phyloP scores from a whole-genome alignment of 2,113 vertebrate genomes.

The Nyctereutes procyonoides region DNA sequence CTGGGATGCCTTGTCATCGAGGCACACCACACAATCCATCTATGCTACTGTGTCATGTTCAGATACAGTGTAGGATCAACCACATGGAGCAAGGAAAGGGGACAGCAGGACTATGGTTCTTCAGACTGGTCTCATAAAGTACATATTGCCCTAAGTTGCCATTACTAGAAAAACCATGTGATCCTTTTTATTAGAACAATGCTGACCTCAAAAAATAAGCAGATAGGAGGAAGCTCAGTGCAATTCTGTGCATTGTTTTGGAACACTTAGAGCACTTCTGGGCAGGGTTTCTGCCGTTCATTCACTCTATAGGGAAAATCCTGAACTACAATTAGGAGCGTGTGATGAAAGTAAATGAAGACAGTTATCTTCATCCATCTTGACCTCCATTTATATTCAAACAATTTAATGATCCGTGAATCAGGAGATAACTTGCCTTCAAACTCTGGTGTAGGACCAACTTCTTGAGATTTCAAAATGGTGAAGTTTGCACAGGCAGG shows the following conservation, averaged over 20 bases:
- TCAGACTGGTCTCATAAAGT: neutral
- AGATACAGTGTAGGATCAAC: neutral
- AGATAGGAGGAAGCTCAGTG: neutral
- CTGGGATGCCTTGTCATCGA: neutral
- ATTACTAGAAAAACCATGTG: neutral
- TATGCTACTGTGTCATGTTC: neutral
- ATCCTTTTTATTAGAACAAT: slow-evolving; percentile 3
- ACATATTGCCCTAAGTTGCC: neutral
- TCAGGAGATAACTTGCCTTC: slow-evolving; percentile 13
- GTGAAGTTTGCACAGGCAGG: neutral
- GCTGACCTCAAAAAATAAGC: neutral
- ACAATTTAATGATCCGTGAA: neutral
- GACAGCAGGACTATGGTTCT: neutral
- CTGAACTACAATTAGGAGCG: neutral
- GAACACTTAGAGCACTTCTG: neutral
- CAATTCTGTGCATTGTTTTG: neutral
- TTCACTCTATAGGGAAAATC: neutral
- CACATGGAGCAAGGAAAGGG: neutral
- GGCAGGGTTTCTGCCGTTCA: neutral
- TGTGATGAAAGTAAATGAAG: slow-evolving; percentile 16
- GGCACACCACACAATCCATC: neutral
- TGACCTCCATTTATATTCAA: neutral
- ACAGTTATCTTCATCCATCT: neutral
- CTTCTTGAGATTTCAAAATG: slow-evolving; percentile 53
- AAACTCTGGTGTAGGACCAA: neutral